A percentile compares a stretch with the other conserved stretches of the same genome.
These are phyloP conservation scores for Drosophila borealis DNA, from an alignment of 2,888 invertebrate species.

Conservation along the genomic window DNA sequence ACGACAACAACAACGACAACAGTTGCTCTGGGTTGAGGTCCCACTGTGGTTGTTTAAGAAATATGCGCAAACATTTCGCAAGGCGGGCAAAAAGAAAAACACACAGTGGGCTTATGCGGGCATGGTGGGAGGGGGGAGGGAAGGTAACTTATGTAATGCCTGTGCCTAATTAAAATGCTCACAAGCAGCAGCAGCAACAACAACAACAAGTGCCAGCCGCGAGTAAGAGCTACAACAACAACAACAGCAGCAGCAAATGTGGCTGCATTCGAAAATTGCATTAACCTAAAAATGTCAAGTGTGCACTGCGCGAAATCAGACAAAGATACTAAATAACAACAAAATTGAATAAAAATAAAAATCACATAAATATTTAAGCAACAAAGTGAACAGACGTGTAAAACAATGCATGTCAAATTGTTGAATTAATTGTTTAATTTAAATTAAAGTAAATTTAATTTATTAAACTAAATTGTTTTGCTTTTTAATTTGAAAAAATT, in stretches of 20 bases:
- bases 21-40: conserved; percentile 40
- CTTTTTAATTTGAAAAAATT: no score
- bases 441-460: no score
- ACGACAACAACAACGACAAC: not conserved
- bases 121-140: conserved; percentile 1
- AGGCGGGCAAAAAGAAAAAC: conserved; percentile 11
- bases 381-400: no score
- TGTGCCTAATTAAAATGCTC: conserved; percentile 65
- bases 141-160: conserved; percentile 53
- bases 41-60: conserved; percentile 12
- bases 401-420: no score
- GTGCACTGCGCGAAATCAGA: conserved; percentile 45
- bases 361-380: no score
- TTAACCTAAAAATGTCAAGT: conserved; percentile 69
- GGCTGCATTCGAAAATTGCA: conserved; percentile 61
- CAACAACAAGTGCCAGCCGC: conserved; percentile 12
- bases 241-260: conserved; percentile 35
- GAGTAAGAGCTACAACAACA: conserved; percentile 27
- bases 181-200: conserved; percentile 25
- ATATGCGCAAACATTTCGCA: conserved; percentile 46
- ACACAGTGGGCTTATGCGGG: conserved; percentile 2
- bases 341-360: not conserved
- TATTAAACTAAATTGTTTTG: no score
- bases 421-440: no score
- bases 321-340: no score